Base-by-base conservation (phyloP, 2,113 vertebrate species). In the Halcyon senegalensis region DNA sequence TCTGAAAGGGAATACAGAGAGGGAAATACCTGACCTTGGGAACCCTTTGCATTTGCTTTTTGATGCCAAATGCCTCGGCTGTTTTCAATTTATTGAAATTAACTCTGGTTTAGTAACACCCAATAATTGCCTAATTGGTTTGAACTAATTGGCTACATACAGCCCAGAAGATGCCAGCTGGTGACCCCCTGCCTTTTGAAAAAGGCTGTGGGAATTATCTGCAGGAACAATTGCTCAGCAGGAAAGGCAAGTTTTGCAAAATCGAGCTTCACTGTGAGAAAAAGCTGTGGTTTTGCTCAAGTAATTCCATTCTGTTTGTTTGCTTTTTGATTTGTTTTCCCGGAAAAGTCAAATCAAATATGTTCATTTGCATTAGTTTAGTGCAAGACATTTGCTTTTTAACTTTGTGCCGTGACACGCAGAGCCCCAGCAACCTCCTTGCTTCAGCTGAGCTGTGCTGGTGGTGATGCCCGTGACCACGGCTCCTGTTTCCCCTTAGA, bases 201-300 rank as follows among this genome's bases (percentile, higher is more conserved):
- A 91, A 82, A 44, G 62, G 31, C 58, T 93, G 44, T 56, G 87
- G 74, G 94, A 95, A 96, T 89, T 96, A 59, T 95, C 73, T 91
- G 62, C 84, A 82, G 80, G 87, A 95, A 95, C 94, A 97, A 95
- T 95, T 91, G 64, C 91, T 92, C 93, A 91, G 93, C 91, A 68
- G 93, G 94, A 84, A 89, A 82, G 53, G 48, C 69, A 81, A 68
- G 73, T 92, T 94, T 77, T 78, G 73, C 66, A 94, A 87, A 95
- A 92, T 94, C 66, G 70, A 48, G 33, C 35, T 89, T 81, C 3
- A 3, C 89, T 91, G 46, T 77, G 76, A 91, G 72, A 89, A 94
- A 87, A 89, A 91, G 30, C 51, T 91, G 87, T 48, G 86, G 94
- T 56, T 96, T 91, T 82, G 20, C 43, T 91, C 66, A 94, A 93